Percentiles rank a stretch among this genome's conserved stretches.
These are phyloP conservation scores for Galeopsomyia nigrocyanea DNA, from an alignment of 2,888 invertebrate genomes.

Conservation along the genomic window DNA sequence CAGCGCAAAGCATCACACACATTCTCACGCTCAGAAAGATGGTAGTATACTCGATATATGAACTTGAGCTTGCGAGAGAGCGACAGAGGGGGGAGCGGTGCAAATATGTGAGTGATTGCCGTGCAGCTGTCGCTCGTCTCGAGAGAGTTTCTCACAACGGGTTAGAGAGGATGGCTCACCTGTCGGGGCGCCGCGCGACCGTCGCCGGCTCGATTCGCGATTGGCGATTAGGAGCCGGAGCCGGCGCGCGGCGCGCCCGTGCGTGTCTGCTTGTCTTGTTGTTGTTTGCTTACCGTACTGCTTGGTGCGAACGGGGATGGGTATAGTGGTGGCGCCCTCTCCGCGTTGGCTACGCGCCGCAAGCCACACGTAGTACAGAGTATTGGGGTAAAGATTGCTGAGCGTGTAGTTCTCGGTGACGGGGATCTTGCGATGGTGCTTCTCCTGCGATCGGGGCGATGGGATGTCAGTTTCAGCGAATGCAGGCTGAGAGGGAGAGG, in stretches of 20 bases:
- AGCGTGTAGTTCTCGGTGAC: conserved; percentile 89
- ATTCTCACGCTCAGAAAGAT: no score
- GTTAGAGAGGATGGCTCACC: no score
- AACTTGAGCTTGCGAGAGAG: no score
- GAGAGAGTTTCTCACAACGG: no score
- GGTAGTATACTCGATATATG: no score
- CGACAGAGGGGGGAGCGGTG: no score
- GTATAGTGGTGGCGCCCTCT: conserved; percentile 95
- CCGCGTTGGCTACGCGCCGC: conserved; percentile 94
- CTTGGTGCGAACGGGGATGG: conserved; percentile 94
- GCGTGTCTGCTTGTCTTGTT: neutral
- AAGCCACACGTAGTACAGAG: conserved; percentile 96
- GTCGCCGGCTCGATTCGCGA: neutral
- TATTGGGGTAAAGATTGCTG: conserved; percentile 93
- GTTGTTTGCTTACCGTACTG: conserved; percentile 91
- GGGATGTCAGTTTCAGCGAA: no score
- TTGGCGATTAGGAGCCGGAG: neutral
- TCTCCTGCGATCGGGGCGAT: conserved; percentile 76
- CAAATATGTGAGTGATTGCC: no score
- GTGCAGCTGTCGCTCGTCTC: neutral
- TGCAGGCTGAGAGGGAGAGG: no score
- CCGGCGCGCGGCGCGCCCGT: neutral
- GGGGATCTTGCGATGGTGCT: conserved; percentile 86
- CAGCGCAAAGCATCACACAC: no score
- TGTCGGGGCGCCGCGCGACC: neutral